Evolutionary conservation across 2,888 invertebrate genomes (phyloP).

Genomic region (Anthophora plumipes): DNA sequence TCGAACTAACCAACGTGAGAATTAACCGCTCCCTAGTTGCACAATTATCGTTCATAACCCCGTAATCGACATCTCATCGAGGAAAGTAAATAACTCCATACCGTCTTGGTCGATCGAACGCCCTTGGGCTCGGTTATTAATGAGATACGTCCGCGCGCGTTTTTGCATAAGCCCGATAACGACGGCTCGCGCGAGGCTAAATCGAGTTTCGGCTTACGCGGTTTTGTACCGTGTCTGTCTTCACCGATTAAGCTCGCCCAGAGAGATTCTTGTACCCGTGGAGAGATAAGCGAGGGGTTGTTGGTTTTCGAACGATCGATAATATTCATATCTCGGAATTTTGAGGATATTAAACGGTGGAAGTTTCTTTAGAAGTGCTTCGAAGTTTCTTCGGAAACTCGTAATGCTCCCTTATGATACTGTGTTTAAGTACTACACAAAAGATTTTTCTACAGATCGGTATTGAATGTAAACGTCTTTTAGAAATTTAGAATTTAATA

Average conservation of each 20-base stretch:
- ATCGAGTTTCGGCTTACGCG: conserved; percentile 42
- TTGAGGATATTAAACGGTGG: no score
- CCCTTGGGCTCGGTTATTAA: conserved; percentile 46
- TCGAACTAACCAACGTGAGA: conserved; percentile 46
- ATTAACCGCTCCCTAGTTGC: conserved; percentile 46
- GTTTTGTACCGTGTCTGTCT: conserved; percentile 23
- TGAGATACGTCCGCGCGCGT: conserved; percentile 29
- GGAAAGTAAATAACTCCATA: conserved; percentile 58
- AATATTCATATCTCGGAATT: background rate
- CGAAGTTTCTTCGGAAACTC: no score
- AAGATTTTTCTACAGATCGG: no score
- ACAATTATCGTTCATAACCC: conserved; percentile 52
- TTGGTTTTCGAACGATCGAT: background rate
- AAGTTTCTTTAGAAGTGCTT: no score
- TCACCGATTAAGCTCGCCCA: conserved; percentile 20
- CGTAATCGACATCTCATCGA: conserved; percentile 52
- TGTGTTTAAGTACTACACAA: no score
- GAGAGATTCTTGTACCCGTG: background rate
- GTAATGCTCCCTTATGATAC: no score
- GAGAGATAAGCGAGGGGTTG: background rate
- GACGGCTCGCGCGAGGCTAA: conserved; percentile 25
- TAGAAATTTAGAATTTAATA: no score
- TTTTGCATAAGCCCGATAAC: conserved; percentile 58
- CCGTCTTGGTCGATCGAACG: conserved; percentile 45
- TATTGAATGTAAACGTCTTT: background rate